Conservation (phyloP, 2,888 invertebrate species). For the Argyresthia albistria region DNA sequence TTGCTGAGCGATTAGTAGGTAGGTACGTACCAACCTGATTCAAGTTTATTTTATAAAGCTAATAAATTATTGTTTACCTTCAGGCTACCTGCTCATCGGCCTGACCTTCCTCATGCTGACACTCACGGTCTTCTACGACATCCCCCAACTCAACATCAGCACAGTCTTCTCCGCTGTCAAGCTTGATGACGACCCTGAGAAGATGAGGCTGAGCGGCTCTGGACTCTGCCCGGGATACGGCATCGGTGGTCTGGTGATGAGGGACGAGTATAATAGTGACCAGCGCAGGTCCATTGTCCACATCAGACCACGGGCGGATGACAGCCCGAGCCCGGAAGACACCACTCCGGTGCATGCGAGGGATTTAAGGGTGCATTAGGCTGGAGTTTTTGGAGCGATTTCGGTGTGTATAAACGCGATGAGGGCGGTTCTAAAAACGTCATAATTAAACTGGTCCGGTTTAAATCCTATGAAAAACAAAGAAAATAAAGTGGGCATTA, state of each 20-base stretch:
- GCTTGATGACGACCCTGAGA: conserved; percentile 75
- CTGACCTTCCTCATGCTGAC: conserved; percentile 89
- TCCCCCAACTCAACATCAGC: conserved; percentile 89
- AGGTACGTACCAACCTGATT: too few relatives aligned
- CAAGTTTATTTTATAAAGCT: too few relatives aligned
- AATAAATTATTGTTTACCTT: conserved; percentile 17
- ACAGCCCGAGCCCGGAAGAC: conserved; percentile 81
- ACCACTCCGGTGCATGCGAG: conserved; percentile 74
- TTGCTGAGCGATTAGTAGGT: too few relatives aligned
- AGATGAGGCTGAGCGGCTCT: conserved; percentile 75
- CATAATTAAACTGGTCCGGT: too few relatives aligned
- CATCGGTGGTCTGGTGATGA: conserved; percentile 54
- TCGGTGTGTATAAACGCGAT: neutral
- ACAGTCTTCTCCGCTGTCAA: conserved; percentile 80
- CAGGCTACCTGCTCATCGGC: conserved; percentile 86
- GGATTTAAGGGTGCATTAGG: conserved; percentile 69
- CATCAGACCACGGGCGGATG: conserved; percentile 75
- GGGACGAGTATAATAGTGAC: conserved; percentile 62
- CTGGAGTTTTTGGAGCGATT: neutral
- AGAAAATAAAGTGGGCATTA: too few relatives aligned
- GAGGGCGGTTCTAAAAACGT: neutral
- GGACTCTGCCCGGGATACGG: conserved; percentile 58
- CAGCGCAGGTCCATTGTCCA: conserved; percentile 75
- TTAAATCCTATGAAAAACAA: too few relatives aligned
- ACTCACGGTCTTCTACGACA: conserved; percentile 88